phyloP scores from a whole-genome alignment of 2,888 invertebrate genomes.

The Invenusta paracnida region DNA sequence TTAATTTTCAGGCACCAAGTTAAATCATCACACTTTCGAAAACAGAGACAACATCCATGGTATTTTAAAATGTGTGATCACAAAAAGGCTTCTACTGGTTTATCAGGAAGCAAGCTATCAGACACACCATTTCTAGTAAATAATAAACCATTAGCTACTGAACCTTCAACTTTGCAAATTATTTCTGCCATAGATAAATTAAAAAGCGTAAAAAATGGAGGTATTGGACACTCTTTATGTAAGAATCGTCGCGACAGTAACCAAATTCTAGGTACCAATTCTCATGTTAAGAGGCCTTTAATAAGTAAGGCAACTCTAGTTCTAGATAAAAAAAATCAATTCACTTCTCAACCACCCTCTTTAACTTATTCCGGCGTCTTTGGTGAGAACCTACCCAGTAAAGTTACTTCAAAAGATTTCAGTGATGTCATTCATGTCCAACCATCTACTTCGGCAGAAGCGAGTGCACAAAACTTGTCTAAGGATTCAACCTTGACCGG shows the following conservation, averaged over 20 bases:
- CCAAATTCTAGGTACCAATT: background rate
- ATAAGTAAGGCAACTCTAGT: background rate
- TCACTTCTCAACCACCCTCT: background rate
- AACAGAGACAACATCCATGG: background rate
- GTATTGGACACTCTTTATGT: background rate
- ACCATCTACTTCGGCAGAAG: background rate
- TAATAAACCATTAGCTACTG: too few relatives aligned
- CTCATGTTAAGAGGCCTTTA: background rate
- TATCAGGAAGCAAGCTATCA: too few relatives aligned
- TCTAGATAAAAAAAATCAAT: background rate
- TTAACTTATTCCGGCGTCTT: background rate
- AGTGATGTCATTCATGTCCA: background rate
- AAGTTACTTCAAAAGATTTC: background rate
- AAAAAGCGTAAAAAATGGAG: background rate
- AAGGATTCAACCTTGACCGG: background rate
- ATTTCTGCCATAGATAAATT: too few relatives aligned
- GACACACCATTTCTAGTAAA: too few relatives aligned
- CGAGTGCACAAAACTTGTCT: background rate
- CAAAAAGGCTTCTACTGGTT: background rate
- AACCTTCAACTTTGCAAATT: too few relatives aligned
- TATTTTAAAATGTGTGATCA: background rate
- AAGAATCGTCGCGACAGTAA: background rate
- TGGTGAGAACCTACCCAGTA: background rate
- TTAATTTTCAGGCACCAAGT: background rate
- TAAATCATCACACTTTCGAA: background rate